phyloP scores from a whole-genome alignment of 2,888 invertebrate species.

The Amiota minor region DNA sequence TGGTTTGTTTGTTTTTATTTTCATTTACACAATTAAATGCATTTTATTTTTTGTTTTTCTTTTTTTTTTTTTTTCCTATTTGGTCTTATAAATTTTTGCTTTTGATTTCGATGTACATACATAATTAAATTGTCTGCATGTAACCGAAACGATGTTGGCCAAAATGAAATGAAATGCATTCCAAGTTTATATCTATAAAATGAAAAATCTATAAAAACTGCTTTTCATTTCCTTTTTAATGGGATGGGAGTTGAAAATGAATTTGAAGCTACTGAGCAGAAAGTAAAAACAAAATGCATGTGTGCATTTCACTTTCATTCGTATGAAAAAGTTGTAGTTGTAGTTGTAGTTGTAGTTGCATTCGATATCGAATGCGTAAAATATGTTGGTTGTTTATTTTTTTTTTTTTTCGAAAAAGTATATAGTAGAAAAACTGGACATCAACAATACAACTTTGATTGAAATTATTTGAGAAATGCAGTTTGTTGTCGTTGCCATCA shows the following conservation, averaged over 20 bases:
- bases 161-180: slow-evolving; percentile 11
- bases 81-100: no score
- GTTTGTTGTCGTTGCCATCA: neutral
- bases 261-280: no score
- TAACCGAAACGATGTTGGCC: no score
- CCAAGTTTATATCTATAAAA: neutral
- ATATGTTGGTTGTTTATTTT: neutral
- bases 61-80: no score
- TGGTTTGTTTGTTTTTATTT: no score
- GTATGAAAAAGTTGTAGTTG: neutral
- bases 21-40: no score
- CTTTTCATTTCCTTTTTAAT: slow-evolving; percentile 20
- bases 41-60: no score
- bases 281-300: neutral
- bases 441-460: neutral
- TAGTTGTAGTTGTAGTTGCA: neutral
- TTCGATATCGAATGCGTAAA: neutral
- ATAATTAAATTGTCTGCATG: no score
- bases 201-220: slow-evolving; percentile 5
- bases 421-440: no score
- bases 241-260: neutral
- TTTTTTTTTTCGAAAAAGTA: neutral
- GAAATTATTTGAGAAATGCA: slow-evolving; percentile 17
- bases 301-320: slow-evolving; percentile 12
- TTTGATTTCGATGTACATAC: no score